Evolutionary conservation across 2,113 vertebrate species (phyloP), one percentile per base, ranked within the genome.

Genomic region (Notothenia rossii): DNA sequence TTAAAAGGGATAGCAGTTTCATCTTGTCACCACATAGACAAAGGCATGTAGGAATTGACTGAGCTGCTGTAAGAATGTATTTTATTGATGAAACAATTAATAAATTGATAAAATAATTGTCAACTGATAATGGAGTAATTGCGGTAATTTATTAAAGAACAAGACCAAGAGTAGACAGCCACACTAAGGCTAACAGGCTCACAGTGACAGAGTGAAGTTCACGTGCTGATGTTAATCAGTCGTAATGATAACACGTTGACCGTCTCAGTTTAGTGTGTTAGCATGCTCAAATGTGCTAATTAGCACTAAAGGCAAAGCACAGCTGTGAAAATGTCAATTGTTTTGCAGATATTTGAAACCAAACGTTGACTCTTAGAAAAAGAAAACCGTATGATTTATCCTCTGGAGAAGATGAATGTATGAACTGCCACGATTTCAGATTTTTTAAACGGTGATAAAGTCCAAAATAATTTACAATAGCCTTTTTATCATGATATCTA

Each of bases 11-110:
- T 25, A 33, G 22, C 8, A 20, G 13, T 62, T 64, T 63, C 59
- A 75, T 84, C 33, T 60, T 25, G 65, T 72, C 54, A 75, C 33
- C 79, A 74, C 48, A 22, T 46, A 73, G 61, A 75, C 72, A 36
- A 87, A 78, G 55, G 51, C 25, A 77, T 33, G 33, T 7, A 55
- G n/a, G 6, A 12, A 29, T 18, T 25, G 13, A 46, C 14, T 11
- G 20, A 53, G 50, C 17, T n/a, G 4, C 60, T 48, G 49, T 33
- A 20, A 36, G 46, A 59, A 2, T 18, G n/a, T 54, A 8, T 54
- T 3, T 36, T 15, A 58, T 29, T 22, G 45, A 45, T 58, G 13
- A 58, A 33, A 36, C 17, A 54, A 54, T 18, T 8, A 45, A 43
- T 20, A 20, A 2, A n/a, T 48, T 43, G 2, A 53, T 62, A 18